Conservation (phyloP, 2,797 vertebrate species). For the Acanthopagrus latus region DNA sequence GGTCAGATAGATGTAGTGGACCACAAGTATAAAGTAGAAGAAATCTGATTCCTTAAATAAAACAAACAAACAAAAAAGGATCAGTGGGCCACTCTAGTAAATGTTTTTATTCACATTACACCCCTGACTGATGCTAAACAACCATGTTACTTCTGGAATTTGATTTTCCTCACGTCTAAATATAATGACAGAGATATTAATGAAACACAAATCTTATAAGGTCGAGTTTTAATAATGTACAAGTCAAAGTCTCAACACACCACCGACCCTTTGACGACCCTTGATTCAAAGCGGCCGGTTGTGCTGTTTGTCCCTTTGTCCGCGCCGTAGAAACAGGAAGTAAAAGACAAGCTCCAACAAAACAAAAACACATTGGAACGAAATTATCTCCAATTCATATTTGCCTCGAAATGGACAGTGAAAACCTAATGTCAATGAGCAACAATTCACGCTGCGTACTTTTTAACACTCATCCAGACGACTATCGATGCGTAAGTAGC, state of each 20-base stretch:
- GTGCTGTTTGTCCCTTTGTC: conserved; percentile 65
- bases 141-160: too few relatives aligned
- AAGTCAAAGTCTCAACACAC: not conserved
- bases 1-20: not conserved
- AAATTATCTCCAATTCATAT: conserved; percentile 14
- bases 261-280: not conserved
- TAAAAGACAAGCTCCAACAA: conserved; percentile 40
- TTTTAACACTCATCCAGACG: conserved; percentile 77
- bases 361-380: conserved; percentile 58
- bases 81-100: not conserved
- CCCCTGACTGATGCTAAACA: not conserved
- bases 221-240: not conserved
- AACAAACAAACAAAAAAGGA: not conserved
- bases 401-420: conserved; percentile 48
- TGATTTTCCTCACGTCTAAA: not conserved
- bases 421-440: conserved; percentile 15
- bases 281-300: fast-evolving
- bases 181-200: not conserved
- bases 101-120: not conserved
- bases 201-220: not conserved
- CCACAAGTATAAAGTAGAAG: not conserved
- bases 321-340: conserved; percentile 78
- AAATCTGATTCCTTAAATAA: not conserved
- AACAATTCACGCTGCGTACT: conserved; percentile 77
- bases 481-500: conserved; percentile 85